A percentile compares a stretch with the other conserved stretches of the same genome.
phyloP scores from a whole-genome alignment of 2,113 vertebrate species.

The Acanthochromis polyacanthus region DNA sequence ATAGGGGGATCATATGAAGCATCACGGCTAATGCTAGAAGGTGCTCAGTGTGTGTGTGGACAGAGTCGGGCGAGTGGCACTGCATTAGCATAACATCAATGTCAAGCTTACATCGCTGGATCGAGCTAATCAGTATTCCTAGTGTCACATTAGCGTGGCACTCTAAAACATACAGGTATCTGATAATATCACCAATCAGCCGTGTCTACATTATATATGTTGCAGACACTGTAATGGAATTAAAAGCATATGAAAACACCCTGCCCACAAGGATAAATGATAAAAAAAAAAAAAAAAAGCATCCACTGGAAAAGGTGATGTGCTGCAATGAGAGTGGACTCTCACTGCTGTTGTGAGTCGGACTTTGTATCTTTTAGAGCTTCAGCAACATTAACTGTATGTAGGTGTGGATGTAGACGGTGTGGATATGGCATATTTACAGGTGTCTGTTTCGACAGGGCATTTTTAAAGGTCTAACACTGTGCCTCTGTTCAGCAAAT shows the following conservation, averaged over 20 bases:
- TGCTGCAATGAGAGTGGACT: slow-evolving; percentile 17
- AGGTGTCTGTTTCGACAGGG: not conserved
- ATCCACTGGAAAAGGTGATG: slow-evolving; percentile 40
- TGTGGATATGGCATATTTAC: not conserved
- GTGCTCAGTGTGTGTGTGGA: slow-evolving; percentile 53
- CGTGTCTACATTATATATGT: slow-evolving; percentile 22
- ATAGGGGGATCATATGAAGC: slow-evolving; percentile 58
- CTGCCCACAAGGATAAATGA: slow-evolving; percentile 52
- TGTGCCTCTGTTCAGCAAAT: no score
- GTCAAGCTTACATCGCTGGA: slow-evolving; percentile 63
- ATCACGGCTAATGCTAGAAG: slow-evolving; percentile 52
- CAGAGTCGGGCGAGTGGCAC: slow-evolving; percentile 51
- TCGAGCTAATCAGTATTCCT: slow-evolving; percentile 72
- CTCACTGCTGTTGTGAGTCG: slow-evolving; percentile 6
- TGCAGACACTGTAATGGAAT: slow-evolving; percentile 41
- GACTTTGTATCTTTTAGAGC: not conserved
- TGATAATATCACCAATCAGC: slow-evolving; percentile 55
- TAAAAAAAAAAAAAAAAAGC: no score
- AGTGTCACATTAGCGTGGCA: slow-evolving; percentile 53
- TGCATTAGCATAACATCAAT: slow-evolving; percentile 78
- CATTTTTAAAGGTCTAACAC: no score
- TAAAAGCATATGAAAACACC: slow-evolving; percentile 28
- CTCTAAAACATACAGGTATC: slow-evolving; percentile 62
- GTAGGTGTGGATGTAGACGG: not conserved
- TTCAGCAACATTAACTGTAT: not conserved